Evolutionary conservation across 1,140 invertebrate species (phyloP).

Genomic region (Zophobas morio): DNA sequence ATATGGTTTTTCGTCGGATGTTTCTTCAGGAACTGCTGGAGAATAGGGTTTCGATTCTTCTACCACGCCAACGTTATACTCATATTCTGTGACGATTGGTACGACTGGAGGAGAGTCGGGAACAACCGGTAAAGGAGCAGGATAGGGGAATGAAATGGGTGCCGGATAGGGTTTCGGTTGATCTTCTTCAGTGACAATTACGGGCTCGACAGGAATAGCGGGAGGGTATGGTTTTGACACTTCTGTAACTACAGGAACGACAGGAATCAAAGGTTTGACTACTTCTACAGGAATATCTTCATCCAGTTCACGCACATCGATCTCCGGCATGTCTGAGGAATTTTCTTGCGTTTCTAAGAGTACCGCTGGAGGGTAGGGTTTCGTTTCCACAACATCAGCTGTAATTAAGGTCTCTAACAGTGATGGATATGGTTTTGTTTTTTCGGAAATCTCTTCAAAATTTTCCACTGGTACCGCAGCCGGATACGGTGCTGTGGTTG

Average conservation of each 20-base stretch:
- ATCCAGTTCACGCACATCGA: too few species aligned
- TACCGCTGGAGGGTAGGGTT: too few species aligned
- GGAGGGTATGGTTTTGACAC: slow-evolving; percentile 15
- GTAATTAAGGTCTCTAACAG: too few species aligned
- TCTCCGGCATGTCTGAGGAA: too few species aligned
- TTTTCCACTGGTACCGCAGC: too few species aligned
- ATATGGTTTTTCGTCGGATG: background rate
- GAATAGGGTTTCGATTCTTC: background rate
- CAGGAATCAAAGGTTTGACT: background rate
- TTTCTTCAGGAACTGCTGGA: background rate
- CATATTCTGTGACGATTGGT: too few species aligned
- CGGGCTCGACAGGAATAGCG: background rate
- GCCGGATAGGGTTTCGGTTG: background rate
- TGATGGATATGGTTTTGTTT: too few species aligned
- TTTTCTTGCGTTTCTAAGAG: too few species aligned
- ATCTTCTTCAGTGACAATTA: slow-evolving; percentile 4
- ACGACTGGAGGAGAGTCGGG: too few species aligned
- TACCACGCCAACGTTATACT: background rate
- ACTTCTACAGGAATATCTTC: background rate
- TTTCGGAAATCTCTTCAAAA: too few species aligned
- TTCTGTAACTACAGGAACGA: background rate
- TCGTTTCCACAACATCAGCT: too few species aligned
- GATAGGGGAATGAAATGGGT: slow-evolving; percentile 5
- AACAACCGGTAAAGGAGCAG: background rate
- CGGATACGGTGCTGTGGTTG: too few species aligned